Base-by-base conservation (phyloP, 2,797 vertebrate genomes). In the Erpetoichthys calabaricus region DNA sequence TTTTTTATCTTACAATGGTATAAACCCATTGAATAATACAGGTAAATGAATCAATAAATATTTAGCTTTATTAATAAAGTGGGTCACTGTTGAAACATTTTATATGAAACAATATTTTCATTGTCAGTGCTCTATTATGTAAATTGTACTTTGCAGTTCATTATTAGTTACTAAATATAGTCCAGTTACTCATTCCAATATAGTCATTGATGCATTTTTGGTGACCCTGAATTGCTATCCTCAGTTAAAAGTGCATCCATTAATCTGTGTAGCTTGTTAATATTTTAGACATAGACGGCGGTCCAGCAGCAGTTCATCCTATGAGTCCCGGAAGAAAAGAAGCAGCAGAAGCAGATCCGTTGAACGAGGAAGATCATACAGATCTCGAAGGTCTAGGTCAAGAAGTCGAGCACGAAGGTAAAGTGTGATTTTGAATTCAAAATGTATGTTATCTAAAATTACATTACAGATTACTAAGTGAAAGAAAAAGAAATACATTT, bases 291-390 rank as follows among this genome's bases (percentile, higher is more conserved):
- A 80, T 68, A 86, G 81, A 6, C 83, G 80, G 64, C 83, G 86
- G 3, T 97, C 94, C 55, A 94, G 90, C 86, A 97, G 91, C 77
- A 92, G 86, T 57, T 98, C 95, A 3, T 97, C 95, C 1, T 89
- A 84, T n/a, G 89, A 87, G 57, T 91, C 91, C 6, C 80, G 89
- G 69, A 89, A 83, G 70, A 90, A 80, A 74, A 91, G 82, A 77
- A 73, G 74, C 73, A 95, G 92, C 70, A 84, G 78, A 45, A 96
- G 91, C 66, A 73, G 80, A 10, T 90, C 87, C 3, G 72, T 83
- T 62, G 82, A 77, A 53, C 75, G 78, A 73, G 78, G 80, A 57
- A 87, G 83, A 63, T 80, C 80, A 56, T 89, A 88, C 68, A 88
- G 86, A 56, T 85, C 84, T 60, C 88, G 87, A 57, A 85, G 88